Percentiles rank a stretch among this genome's conserved stretches.
These are phyloP conservation scores for Perca schrenkii DNA, from an alignment of 2,113 vertebrate species.

Conservation along the genomic window DNA sequence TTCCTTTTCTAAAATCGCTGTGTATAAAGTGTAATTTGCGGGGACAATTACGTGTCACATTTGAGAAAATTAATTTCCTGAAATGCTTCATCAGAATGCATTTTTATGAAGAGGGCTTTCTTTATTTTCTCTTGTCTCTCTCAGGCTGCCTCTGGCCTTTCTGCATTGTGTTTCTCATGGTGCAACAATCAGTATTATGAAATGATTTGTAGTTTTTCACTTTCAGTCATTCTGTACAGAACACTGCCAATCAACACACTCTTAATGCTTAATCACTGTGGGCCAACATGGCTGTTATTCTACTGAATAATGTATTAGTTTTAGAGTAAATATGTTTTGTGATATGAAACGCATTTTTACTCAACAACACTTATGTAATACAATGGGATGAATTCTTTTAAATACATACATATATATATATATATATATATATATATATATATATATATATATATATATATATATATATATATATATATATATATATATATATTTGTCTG, in stretches of 20 bases:
- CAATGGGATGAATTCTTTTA: slow-evolving; percentile 11
- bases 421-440: neutral
- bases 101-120: slow-evolving; percentile 36
- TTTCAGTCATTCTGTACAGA: slow-evolving; percentile 29
- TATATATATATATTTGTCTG: slow-evolving; percentile 6
- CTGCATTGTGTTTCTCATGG: slow-evolving; percentile 37
- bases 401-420: neutral
- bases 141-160: slow-evolving; percentile 35
- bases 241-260: slow-evolving; percentile 51
- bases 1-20: slow-evolving; percentile 39
- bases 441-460: neutral
- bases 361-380: neutral
- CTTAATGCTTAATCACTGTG: slow-evolving; percentile 30
- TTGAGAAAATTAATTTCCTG: slow-evolving; percentile 63
- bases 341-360: slow-evolving; percentile 13
- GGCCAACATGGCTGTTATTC: slow-evolving; percentile 13
- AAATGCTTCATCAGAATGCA: slow-evolving; percentile 51
- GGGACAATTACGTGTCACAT: slow-evolving; percentile 67
- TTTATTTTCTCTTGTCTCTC: slow-evolving; percentile 14
- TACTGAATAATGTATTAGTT: neutral
- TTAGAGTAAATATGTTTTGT: slow-evolving; percentile 12
- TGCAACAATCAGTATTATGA: slow-evolving; percentile 58
- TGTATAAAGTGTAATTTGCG: slow-evolving; percentile 54
- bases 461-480: neutral
- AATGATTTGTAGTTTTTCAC: slow-evolving; percentile 46